Percentiles rank a stretch among this genome's conserved stretches.
Conservation (phyloP, 2,888 invertebrate genomes). For the Scaeva pyrastri region DNA sequence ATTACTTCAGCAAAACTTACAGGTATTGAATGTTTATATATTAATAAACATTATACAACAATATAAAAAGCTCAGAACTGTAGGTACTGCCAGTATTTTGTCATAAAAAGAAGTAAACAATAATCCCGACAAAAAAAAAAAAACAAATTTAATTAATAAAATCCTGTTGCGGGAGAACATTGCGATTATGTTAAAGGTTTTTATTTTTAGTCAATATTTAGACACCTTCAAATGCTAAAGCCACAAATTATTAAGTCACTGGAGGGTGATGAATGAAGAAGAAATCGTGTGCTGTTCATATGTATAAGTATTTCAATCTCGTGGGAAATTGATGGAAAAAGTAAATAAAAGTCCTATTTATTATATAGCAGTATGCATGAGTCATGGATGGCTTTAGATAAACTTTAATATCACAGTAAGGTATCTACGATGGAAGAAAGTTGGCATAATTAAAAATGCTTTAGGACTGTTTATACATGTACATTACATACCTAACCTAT, state of each 20-base stretch:
- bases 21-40: slow-evolving; percentile 16
- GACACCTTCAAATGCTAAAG: slow-evolving; percentile 17
- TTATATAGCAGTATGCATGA: not conserved
- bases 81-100: not conserved
- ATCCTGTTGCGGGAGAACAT: slow-evolving; percentile 34
- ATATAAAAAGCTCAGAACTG: not conserved
- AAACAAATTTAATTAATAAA: slow-evolving; percentile 41
- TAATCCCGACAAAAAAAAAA: slow-evolving; percentile 13
- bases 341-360: slow-evolving; percentile 3
- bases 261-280: not conserved
- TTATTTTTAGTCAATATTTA: slow-evolving; percentile 57
- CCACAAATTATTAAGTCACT: slow-evolving; percentile 4
- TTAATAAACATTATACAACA: slow-evolving; percentile 17
- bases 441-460: not conserved
- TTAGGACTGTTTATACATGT: not conserved
- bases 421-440: not conserved
- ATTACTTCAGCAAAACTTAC: slow-evolving; percentile 6
- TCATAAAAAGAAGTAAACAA: not conserved
- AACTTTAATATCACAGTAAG: not conserved
- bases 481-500: too few species aligned
- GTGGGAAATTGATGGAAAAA: slow-evolving; percentile 8
- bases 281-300: not conserved
- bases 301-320: slow-evolving; percentile 16
- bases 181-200: slow-evolving; percentile 37
- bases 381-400: not conserved